A percentile compares a stretch with the other conserved stretches of the same genome.
These are phyloP conservation scores for Bubo bubo DNA, from an alignment of 2,113 vertebrate species.

Conservation along the genomic window DNA sequence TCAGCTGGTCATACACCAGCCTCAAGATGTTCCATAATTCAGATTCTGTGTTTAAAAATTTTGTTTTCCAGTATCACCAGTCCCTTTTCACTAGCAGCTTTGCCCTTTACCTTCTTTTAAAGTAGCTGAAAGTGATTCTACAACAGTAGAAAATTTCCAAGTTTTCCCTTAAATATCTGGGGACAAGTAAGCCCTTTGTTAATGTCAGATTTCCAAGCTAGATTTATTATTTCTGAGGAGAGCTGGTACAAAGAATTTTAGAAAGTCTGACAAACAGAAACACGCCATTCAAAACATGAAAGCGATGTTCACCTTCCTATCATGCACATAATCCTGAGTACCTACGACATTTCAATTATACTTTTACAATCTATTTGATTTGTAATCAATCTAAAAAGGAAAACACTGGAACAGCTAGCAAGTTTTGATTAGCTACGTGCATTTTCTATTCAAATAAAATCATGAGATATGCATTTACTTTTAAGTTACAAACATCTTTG, in stretches of 20 bases:
- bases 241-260: neutral
- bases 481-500: neutral
- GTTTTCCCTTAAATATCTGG: neutral
- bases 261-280: neutral
- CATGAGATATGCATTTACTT: neutral
- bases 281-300: neutral
- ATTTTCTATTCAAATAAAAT: constrained; percentile 25
- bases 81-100: neutral
- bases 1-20: neutral
- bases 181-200: neutral
- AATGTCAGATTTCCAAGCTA: neutral
- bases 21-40: neutral
- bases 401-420: neutral
- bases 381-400: constrained; percentile 20
- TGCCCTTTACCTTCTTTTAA: neutral
- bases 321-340: neutral
- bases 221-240: neutral
- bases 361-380: neutral
- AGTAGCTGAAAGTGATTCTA: neutral
- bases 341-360: neutral
- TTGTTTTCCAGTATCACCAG: neutral
- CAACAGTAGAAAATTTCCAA: neutral
- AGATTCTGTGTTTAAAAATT: neutral
- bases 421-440: neutral
- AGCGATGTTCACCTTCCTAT: neutral